Percentiles rank a stretch among this genome's conserved stretches.
phyloP scores from a whole-genome alignment of 2,797 vertebrate genomes.

The Enteromius trimaculatus region DNA sequence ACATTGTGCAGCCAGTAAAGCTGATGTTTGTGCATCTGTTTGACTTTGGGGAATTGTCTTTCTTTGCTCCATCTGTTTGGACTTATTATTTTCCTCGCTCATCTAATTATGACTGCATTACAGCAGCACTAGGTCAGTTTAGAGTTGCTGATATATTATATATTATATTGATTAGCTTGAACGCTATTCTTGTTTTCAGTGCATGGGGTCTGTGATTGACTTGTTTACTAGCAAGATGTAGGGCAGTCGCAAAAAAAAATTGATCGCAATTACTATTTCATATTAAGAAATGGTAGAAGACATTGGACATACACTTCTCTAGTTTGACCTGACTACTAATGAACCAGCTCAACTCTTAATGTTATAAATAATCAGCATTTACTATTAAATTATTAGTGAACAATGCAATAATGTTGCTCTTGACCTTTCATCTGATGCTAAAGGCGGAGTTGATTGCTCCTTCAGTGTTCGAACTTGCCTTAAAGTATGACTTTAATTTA shows the following conservation, averaged over 20 bases:
- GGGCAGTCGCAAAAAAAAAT: neutral
- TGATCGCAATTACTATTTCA: neutral
- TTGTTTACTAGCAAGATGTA: neutral
- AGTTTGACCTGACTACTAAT: neutral
- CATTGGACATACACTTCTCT: neutral
- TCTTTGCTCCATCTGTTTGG: neutral
- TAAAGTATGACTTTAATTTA: constrained; percentile 33
- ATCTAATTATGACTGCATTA: constrained; percentile 37
- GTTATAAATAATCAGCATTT: neutral
- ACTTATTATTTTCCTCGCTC: constrained; percentile 22
- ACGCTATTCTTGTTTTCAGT: neutral
- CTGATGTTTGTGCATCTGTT: constrained; percentile 38
- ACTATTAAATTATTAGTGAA: neutral
- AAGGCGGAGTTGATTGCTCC: neutral
- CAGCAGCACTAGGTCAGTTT: neutral
- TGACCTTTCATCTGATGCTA: neutral
- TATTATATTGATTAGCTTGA: neutral
- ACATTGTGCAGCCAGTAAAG: constrained; percentile 18
- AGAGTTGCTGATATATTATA: neutral
- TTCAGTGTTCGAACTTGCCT: neutral
- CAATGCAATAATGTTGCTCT: neutral
- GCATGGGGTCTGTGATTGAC: neutral
- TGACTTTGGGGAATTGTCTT: constrained; percentile 42
- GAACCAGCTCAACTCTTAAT: neutral
- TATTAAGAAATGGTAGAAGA: neutral